Evolutionary conservation across 1,140 invertebrate genomes (phyloP).

Genomic region (Diabrotica undecimpunctata): DNA sequence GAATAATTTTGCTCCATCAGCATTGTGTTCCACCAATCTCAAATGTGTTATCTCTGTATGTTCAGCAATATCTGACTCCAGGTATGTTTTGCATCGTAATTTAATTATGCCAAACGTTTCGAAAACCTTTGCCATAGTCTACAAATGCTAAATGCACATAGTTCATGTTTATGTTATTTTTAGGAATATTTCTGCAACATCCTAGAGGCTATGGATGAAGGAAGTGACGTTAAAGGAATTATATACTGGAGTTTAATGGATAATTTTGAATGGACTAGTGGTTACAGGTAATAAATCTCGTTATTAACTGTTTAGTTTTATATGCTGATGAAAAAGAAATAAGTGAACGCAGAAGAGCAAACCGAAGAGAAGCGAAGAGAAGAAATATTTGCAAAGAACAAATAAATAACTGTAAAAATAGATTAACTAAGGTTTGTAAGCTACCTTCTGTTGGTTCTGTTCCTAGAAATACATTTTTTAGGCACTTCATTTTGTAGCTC

Average conservation of each 20-base stretch:
- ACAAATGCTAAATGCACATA: background rate
- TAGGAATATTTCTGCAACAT: constrained; percentile 55
- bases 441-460: too few relatives aligned
- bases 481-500: too few relatives aligned
- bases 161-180: background rate
- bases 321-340: background rate
- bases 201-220: constrained; percentile 21
- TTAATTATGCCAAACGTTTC: background rate
- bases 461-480: too few relatives aligned
- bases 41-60: too few relatives aligned
- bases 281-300: constrained; percentile 47
- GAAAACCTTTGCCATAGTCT: background rate
- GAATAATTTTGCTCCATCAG: too few relatives aligned
- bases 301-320: background rate
- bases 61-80: too few relatives aligned
- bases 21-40: too few relatives aligned
- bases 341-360: background rate
- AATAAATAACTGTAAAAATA: background rate
- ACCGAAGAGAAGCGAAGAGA: too few relatives aligned
- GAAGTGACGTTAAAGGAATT: constrained; percentile 22
- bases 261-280: constrained; percentile 56
- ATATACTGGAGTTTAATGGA: constrained; percentile 48
- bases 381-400: too few relatives aligned
- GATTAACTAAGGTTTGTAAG: background rate
- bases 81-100: too few relatives aligned